phyloP scores from a whole-genome alignment of 2,113 vertebrate species.

The Platichthys stellatus region DNA sequence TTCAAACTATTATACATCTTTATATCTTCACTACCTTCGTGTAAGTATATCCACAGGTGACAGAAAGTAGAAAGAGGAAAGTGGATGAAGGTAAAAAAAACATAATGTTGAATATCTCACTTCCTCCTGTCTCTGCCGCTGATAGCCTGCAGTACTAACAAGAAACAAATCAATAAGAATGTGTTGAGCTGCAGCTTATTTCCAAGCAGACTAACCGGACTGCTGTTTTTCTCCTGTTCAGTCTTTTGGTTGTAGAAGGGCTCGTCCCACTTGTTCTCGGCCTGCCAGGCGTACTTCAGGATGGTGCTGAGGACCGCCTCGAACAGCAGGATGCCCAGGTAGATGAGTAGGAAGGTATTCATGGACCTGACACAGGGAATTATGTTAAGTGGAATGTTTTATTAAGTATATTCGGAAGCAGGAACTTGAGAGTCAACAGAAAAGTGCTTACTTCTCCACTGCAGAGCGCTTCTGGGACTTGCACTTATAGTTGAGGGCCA shows the following conservation, averaged over 20 bases:
- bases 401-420: not conserved
- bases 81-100: not conserved
- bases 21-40: not conserved
- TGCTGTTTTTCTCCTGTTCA: slow-evolving; percentile 95
- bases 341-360: slow-evolving; percentile 98
- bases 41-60: not conserved
- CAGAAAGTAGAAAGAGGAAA: not conserved
- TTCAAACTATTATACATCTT: too few species aligned
- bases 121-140: slow-evolving; percentile 1
- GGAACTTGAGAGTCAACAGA: not conserved
- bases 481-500: slow-evolving; percentile 99
- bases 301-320: slow-evolving; percentile 97
- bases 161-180: slow-evolving; percentile 38
- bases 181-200: slow-evolving; percentile 9
- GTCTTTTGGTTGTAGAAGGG: slow-evolving; percentile 97
- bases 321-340: slow-evolving; percentile 93
- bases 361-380: slow-evolving; percentile 87
- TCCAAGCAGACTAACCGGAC: slow-evolving; percentile 68
- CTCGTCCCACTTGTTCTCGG: slow-evolving; percentile 93
- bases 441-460: slow-evolving; percentile 93
- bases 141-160: not conserved
- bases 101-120: not conserved
- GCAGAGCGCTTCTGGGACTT: slow-evolving; percentile 99
- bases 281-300: slow-evolving; percentile 96
- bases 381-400: not conserved